Evolutionary conservation across 2,797 vertebrate species (phyloP), one percentile per base, ranked within the genome.

Genomic region (Lacerta agilis): DNA sequence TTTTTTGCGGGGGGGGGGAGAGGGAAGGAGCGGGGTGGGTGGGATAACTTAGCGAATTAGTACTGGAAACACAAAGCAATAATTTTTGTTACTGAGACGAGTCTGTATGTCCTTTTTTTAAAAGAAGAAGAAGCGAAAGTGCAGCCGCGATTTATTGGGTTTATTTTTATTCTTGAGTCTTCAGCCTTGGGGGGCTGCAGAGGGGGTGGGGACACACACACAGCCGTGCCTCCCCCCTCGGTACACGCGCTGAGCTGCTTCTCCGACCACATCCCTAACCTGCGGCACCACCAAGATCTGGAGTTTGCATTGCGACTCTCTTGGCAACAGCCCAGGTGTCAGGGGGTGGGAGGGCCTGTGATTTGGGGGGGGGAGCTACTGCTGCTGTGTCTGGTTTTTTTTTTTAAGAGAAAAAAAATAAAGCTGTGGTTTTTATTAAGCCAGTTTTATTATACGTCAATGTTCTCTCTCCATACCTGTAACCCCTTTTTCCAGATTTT

Each of bases 41-140:
- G 95, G 96, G 96, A 95, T 96, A 55, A 93, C 96, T 95, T 95
- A 95, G 96, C 94, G 94, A 92, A 93, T 95, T 90, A 96, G 96
- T 96, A 97, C 97, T 96, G 96, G 96, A 97, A 97, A 96, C 97
- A 97, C 96, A 97, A 97, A 97, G 97, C 97, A 97, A 97, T 97
- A 97, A 97, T 97, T 96, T 97, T 97, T 96, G 96, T 97, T 97
- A 97, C 97, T 95, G 96, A 97, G 97, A 97, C 95, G 95, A 96
- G 95, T 97, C 97, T 97, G 96, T 97, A 97, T 91, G 94, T 97
- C 94, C 94, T 93, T 92, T 96, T 95, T 97, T 97, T 95, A 96
- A 94, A 94, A 83, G 49, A 82, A 79, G 38, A 55, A 85, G 95
- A 96, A 97, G 96, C 96, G 95, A 97, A 97, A 97, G 95, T 96